These are phyloP conservation scores for Garra rufa DNA, from an alignment of 2,113 vertebrate genomes.

Conservation along the genomic window DNA sequence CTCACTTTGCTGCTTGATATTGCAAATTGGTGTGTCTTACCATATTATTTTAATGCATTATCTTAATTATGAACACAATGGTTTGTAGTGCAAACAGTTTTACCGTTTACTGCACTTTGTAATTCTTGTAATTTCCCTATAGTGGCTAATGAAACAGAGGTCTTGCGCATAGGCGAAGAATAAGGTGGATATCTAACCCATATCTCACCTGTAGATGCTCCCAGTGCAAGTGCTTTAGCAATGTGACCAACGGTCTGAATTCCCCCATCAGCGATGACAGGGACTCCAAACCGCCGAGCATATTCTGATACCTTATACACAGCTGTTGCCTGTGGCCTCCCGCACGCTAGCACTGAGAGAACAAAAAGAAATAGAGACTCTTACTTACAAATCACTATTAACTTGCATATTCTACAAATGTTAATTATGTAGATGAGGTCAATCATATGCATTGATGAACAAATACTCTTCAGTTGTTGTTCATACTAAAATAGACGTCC, in stretches of 20 bases:
- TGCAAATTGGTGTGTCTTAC: too few relatives aligned
- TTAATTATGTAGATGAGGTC: background rate
- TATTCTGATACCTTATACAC: slow-evolving; percentile 98
- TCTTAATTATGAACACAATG: too few relatives aligned
- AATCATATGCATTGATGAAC: background rate
- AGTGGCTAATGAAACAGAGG: too few relatives aligned
- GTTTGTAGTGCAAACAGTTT: too few relatives aligned
- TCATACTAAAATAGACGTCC: background rate
- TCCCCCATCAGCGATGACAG: slow-evolving; percentile 94
- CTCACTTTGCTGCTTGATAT: too few relatives aligned
- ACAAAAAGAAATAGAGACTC: background rate
- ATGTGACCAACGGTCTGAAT: slow-evolving; percentile 96
- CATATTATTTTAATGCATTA: too few relatives aligned
- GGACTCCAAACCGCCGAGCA: slow-evolving; percentile 89
- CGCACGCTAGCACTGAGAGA: slow-evolving; percentile 89
- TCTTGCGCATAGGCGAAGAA: too few relatives aligned
- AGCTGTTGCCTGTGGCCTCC: slow-evolving; percentile 93
- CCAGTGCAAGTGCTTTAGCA: slow-evolving; percentile 91
- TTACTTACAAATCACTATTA: background rate
- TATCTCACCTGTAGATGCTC: slow-evolving; percentile 92
- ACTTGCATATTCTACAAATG: slow-evolving; percentile 9
- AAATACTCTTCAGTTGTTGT: background rate
- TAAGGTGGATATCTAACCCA: background rate
- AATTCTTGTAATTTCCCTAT: too few relatives aligned
- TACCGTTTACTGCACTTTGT: too few relatives aligned